These are phyloP conservation scores for Melieria omissa DNA, from an alignment of 2,888 invertebrate genomes.

Conservation along the genomic window DNA sequence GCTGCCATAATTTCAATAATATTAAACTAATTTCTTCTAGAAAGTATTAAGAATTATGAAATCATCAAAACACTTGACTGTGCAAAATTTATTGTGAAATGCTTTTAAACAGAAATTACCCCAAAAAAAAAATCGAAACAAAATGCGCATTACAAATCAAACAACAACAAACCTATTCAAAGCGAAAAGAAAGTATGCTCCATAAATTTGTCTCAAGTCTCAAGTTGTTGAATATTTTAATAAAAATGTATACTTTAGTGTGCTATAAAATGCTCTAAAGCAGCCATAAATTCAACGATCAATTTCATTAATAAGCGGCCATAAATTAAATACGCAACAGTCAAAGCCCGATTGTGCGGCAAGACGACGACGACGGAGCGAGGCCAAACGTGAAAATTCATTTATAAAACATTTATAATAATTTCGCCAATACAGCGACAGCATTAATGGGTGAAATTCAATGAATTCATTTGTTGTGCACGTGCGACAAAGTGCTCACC, in stretches of 20 bases:
- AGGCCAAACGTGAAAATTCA: conserved; percentile 11
- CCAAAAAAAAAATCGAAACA: conserved; percentile 5
- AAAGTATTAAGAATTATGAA: too few relatives aligned
- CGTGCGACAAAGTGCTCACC: conserved; percentile 17
- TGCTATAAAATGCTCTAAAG: conserved; percentile 49
- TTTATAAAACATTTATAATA: conserved; percentile 32
- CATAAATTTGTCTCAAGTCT: neutral
- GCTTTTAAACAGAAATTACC: conserved; percentile 1
- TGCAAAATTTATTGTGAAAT: conserved; percentile 11
- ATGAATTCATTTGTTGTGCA: conserved; percentile 28
- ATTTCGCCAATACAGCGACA: neutral
- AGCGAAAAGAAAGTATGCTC: conserved; percentile 15
- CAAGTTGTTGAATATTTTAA: conserved; percentile 34
- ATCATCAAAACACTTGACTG: too few relatives aligned
- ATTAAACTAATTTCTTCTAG: too few relatives aligned
- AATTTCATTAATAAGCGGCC: conserved; percentile 60
- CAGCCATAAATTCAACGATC: conserved; percentile 60
- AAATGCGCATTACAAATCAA: conserved; percentile 13
- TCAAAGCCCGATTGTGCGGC: conserved; percentile 34
- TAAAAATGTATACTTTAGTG: conserved; percentile 47
- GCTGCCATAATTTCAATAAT: too few relatives aligned
- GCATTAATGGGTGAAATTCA: conserved; percentile 31
- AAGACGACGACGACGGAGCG: neutral
- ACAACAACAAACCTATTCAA: neutral
- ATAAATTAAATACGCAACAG: conserved; percentile 45